A percentile compares a stretch with the other conserved stretches of the same genome.
These are phyloP conservation scores for Eulemur coronatus DNA, from an alignment of 2,797 vertebrate species.

Conservation along the genomic window DNA sequence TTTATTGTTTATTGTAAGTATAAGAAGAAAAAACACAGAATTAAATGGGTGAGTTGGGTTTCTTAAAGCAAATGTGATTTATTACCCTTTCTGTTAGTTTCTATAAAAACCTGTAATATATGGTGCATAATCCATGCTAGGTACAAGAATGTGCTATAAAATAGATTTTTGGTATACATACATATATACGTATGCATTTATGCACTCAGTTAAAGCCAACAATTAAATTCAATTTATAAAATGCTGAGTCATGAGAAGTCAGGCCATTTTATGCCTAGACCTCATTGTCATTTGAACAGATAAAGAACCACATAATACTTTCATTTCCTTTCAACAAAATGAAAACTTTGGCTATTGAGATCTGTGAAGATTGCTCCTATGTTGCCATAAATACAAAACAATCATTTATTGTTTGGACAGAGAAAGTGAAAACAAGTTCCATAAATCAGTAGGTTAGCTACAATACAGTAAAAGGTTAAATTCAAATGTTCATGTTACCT, in stretches of 20 bases:
- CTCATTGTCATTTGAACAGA: conserved; percentile 33
- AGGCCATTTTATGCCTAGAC: neutral
- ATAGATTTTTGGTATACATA: neutral
- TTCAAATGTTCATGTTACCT: neutral
- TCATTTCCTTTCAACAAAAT: neutral
- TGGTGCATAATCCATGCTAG: neutral
- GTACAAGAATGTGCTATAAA: conserved; percentile 23
- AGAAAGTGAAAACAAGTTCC: conserved; percentile 59
- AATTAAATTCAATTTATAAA: conserved; percentile 64
- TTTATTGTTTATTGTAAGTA: conserved; percentile 30
- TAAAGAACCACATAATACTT: neutral
- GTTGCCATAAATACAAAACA: conserved; percentile 53
- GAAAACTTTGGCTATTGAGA: neutral
- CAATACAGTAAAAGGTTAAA: conserved; percentile 39
- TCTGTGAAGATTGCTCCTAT: conserved; percentile 5
- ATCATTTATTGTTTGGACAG: conserved; percentile 29
- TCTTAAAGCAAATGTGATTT: conserved; percentile 44
- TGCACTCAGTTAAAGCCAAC: conserved; percentile 14
- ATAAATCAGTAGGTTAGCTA: conserved; percentile 50
- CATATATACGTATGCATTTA: neutral
- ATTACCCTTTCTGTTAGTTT: conserved; percentile 54
- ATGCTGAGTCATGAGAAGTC: neutral
- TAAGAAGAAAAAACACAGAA: conserved; percentile 28
- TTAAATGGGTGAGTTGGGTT: neutral
- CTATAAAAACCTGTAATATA: conserved; percentile 50